These are phyloP conservation scores for Euphydryas editha DNA, from an alignment of 2,888 invertebrate species.

Conservation along the genomic window DNA sequence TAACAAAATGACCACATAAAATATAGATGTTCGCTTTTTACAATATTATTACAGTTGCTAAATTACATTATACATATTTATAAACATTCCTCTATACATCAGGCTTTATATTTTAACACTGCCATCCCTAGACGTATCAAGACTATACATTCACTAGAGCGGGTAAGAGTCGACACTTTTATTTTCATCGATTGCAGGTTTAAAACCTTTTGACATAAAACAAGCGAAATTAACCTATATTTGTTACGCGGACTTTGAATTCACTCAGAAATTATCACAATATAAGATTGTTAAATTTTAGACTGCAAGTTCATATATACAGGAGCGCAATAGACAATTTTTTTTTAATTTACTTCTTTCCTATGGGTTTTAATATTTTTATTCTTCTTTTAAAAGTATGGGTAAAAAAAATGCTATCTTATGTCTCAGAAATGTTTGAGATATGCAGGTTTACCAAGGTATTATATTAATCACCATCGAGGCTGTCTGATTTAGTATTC, in stretches of 20 bases:
- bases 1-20: constrained; percentile 39
- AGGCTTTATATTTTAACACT: not conserved
- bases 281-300: no score
- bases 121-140: constrained; percentile 24
- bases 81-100: constrained; percentile 10
- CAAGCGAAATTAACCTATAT: not conserved
- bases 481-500: no score
- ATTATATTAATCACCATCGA: no score
- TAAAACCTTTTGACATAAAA: not conserved
- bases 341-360: not conserved
- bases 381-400: no score
- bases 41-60: constrained; percentile 3
- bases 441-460: no score
- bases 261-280: no score
- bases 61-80: constrained; percentile 10
- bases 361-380: no score
- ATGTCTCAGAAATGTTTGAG: no score
- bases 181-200: no score
- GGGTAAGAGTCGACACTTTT: constrained; percentile 15
- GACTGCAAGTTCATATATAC: not conserved
- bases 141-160: constrained; percentile 32
- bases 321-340: not conserved
- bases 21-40: constrained; percentile 14
- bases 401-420: no score
- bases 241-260: no score